phyloP scores from a whole-genome alignment of 2,113 vertebrate genomes.

The Mus pahari region DNA sequence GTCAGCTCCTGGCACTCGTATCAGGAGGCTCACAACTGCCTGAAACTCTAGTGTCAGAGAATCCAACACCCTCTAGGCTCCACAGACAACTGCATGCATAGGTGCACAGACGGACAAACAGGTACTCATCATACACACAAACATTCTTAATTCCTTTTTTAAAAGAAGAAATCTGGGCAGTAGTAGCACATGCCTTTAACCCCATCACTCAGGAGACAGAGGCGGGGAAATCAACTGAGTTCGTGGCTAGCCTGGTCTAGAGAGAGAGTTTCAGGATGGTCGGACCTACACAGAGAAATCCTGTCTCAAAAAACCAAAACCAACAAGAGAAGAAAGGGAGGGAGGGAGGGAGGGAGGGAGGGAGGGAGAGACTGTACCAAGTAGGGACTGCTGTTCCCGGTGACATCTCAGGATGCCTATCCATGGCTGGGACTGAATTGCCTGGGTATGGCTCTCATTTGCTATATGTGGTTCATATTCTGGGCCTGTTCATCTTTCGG shows the following conservation, averaged over 20 bases:
- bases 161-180: background rate
- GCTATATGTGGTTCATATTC: background rate
- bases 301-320: too few relatives aligned
- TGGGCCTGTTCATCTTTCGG: background rate
- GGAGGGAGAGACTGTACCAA: background rate
- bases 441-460: too few relatives aligned
- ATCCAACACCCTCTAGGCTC: background rate
- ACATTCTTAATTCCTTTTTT: background rate
- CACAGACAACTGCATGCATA: background rate
- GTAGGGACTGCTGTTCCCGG: background rate
- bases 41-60: background rate
- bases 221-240: too few relatives aligned
- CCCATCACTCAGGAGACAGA: too few relatives aligned
- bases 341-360: background rate
- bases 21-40: background rate
- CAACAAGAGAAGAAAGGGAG: background rate
- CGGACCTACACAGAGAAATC: too few relatives aligned
- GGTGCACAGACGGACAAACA: background rate
- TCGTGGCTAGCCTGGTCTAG: too few relatives aligned
- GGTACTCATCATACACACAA: too few relatives aligned
- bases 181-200: too few relatives aligned
- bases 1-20: background rate
- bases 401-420: background rate
- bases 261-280: too few relatives aligned
- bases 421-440: background rate